Conservation (phyloP, 2,797 vertebrate species). For the Schizopygopsis malacanthus region DNA sequence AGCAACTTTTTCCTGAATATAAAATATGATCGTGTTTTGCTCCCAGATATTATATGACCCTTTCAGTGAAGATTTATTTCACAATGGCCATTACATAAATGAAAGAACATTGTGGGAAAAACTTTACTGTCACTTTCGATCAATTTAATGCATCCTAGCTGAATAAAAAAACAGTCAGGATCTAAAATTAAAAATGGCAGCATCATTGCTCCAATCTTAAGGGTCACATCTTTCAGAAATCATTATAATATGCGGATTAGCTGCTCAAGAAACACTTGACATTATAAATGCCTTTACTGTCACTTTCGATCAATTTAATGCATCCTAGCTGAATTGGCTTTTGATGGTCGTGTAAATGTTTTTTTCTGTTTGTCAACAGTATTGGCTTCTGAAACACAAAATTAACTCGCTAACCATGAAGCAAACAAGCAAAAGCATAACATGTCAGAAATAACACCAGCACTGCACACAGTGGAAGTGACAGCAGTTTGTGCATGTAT, state of each 20-base stretch:
- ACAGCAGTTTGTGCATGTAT: background rate
- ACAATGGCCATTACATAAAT: background rate
- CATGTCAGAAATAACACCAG: constrained; percentile 3
- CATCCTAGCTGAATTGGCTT: background rate
- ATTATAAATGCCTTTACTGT: background rate
- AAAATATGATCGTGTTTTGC: constrained; percentile 25
- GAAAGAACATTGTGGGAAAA: constrained; percentile 16
- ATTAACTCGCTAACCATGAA: background rate
- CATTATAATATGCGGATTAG: background rate
- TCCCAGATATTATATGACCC: constrained; percentile 10
- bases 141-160: too few relatives aligned
- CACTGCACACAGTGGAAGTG: constrained; percentile 5
- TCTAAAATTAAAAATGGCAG: too few relatives aligned
- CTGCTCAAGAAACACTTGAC: background rate
- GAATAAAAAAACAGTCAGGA: too few relatives aligned
- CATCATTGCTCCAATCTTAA: background rate
- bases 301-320: too few relatives aligned
- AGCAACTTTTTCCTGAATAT: constrained; percentile 25
- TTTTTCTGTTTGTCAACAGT: background rate
- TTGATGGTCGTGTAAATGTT: background rate
- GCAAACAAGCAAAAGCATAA: background rate
- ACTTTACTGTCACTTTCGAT: too few relatives aligned
- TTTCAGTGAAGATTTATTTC: constrained; percentile 14
- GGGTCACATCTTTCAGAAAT: background rate
- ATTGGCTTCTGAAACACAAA: background rate